Evolutionary conservation across 2,888 invertebrate species (phyloP), one percentile per base, ranked within the genome.

Genomic region (Punctoribates punctum): DNA sequence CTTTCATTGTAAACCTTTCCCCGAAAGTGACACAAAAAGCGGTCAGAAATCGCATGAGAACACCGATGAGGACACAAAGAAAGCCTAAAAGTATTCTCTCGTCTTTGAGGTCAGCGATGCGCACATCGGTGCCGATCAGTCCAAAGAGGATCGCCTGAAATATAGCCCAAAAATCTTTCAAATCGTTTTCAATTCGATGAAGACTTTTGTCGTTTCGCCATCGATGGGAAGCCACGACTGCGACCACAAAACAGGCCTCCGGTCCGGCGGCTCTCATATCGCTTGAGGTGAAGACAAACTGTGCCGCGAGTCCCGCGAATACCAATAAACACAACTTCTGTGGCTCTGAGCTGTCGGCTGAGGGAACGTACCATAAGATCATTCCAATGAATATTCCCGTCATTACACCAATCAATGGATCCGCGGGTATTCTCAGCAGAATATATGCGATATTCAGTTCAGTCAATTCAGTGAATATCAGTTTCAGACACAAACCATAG

Each of bases 1-100:
- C 97, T 83, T 91, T 94, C 79, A 90, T 85, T 84, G 92, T 95
- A 74, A 96, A 86, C 79, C 90, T 90, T 80, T 92, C 91, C 9
- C 92, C 89, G 62, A 82, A 80, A 1, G 85, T 84, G 1, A 83
- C 82, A n/a, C 84, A 77, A 78, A 83, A 83, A 0, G 85, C 82
- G 1, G 83, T 83, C 11, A 82, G 23, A 65, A 84, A 81, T 83
- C 88, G 86, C 83, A 90, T 87, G 80, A 86, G 72, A n/a, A 88
- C 81, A 0, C 90, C 84, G 46, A 95, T 86, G 80, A 77, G 0
- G 0, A 77, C 17, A 27, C 23, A 57, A n/a, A 60, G 1, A 1
- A 75, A 1, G 0, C 34, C 57, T 1, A 29, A 57, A 17, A n/a
- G 3, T 8, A 77, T 25, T 3, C 15, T 46, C 0, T 25, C 11